A percentile compares a stretch with the other conserved stretches of the same genome.
phyloP scores from a whole-genome alignment of 2,797 vertebrate species.

The Heliangelus exortis region DNA sequence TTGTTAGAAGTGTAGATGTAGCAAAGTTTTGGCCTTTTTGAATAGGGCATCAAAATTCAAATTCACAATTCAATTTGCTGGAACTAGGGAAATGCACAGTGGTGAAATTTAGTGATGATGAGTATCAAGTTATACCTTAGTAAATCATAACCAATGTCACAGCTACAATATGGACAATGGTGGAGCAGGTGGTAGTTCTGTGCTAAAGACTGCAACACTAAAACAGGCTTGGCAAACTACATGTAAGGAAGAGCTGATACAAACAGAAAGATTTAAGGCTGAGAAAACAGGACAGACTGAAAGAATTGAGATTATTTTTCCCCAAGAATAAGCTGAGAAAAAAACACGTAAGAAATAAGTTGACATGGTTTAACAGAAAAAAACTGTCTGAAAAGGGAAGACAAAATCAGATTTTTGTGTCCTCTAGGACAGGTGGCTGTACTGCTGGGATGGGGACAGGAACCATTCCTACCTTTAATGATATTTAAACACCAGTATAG shows the following conservation, averaged over 20 bases:
- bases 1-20: not conserved
- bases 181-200: not conserved
- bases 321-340: not conserved
- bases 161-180: not conserved
- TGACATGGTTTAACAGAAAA: not conserved
- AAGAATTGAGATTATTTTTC: not conserved
- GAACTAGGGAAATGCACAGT: too few relatives aligned
- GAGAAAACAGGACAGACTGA: not conserved
- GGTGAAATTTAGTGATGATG: not conserved
- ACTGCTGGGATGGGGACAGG: not conserved
- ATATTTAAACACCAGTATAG: not conserved
- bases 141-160: not conserved
- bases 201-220: not conserved
- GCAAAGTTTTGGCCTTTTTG: not conserved
- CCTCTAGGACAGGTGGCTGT: not conserved
- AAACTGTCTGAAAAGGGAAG: not conserved
- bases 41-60: not conserved
- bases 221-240: not conserved
- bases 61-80: too few relatives aligned
- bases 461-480: not conserved
- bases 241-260: not conserved
- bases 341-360: not conserved
- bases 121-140: not conserved
- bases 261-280: not conserved
- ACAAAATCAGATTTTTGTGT: not conserved